Conservation (phyloP, 35 echinoderm and acorn worm genomes). For the Eucidaris tribuloides region DNA sequence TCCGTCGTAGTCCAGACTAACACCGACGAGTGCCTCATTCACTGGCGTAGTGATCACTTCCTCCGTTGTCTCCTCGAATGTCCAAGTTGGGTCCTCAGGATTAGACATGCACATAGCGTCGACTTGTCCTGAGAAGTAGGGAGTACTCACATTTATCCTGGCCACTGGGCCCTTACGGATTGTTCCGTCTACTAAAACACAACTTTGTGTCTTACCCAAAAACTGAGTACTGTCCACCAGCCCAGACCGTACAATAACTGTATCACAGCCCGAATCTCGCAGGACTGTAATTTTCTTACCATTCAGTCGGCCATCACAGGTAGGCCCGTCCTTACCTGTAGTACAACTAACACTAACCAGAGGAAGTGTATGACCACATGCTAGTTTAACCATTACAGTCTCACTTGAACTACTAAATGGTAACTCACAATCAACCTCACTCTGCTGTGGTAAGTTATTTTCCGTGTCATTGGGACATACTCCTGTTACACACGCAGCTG, state of each 20-base stretch:
- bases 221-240: slow-evolving; percentile 34
- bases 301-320: slow-evolving; percentile 5
- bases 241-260: slow-evolving; percentile 25
- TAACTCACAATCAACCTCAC: neutral
- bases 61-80: too few relatives aligned
- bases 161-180: slow-evolving; percentile 34
- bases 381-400: slow-evolving; percentile 15
- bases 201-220: slow-evolving; percentile 45
- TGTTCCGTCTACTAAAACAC: slow-evolving; percentile 58
- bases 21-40: too few relatives aligned
- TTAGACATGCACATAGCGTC: slow-evolving; percentile 40
- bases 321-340: slow-evolving; percentile 28
- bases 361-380: slow-evolving; percentile 51
- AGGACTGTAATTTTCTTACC: slow-evolving; percentile 18
- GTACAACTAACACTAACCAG: slow-evolving; percentile 17
- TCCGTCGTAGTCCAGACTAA: too few relatives aligned
- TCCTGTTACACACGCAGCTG: neutral
- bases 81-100: too few relatives aligned
- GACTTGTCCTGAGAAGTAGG: neutral
- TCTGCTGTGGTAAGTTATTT: neutral
- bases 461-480: neutral
- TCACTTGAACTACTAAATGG: neutral
- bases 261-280: slow-evolving; percentile 56
- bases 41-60: too few relatives aligned
- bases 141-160: slow-evolving; percentile 39